Conservation (phyloP, 2,113 vertebrate genomes). For the Petroica traversi region DNA sequence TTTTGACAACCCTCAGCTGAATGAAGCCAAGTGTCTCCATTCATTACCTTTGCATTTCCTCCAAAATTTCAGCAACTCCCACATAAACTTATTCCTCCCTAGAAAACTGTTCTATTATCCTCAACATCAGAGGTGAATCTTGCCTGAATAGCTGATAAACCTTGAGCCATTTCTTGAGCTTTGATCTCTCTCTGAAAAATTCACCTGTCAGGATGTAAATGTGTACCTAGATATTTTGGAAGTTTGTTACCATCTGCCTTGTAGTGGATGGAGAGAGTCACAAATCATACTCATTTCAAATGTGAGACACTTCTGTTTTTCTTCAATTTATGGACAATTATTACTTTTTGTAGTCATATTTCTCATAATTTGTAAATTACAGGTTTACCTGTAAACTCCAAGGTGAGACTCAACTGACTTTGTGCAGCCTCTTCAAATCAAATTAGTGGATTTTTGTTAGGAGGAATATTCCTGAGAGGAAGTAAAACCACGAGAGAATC, state of each 20-base stretch:
- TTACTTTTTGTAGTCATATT: neutral
- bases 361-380: neutral
- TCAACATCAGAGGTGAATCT: neutral
- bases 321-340: neutral
- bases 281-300: neutral
- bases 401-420: neutral
- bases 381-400: neutral
- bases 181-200: neutral
- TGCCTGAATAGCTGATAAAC: neutral
- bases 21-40: neutral
- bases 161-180: neutral
- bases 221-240: neutral
- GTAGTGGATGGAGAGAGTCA: neutral
- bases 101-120: neutral
- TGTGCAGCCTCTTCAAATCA: neutral
- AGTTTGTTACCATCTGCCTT: neutral
- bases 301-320: neutral
- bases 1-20: rapidly evolving
- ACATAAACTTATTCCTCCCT: neutral
- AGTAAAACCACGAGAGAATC: neutral
- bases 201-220: neutral
- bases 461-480: neutral
- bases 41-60: neutral
- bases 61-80: neutral
- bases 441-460: neutral